Evolutionary conservation across 2,888 invertebrate genomes (phyloP).

Genomic region (Aphidoletes aphidimyza): DNA sequence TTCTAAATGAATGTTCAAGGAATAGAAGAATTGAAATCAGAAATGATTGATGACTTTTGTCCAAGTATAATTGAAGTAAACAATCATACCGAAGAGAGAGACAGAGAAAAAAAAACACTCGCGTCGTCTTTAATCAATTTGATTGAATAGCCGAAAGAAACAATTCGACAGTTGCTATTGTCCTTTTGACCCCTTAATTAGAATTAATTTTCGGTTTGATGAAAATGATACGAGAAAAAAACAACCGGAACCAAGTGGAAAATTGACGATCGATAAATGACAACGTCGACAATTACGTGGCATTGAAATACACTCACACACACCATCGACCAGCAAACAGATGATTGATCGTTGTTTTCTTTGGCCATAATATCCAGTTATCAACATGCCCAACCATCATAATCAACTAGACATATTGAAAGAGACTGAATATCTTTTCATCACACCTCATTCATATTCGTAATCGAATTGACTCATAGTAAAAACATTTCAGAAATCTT

Average conservation of each 20-base stretch:
- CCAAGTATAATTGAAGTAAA: neutral
- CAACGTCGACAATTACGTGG: neutral
- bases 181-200: conserved; percentile 28
- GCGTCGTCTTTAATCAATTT: neutral
- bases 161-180: neutral
- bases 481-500: too few relatives aligned
- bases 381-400: too few relatives aligned
- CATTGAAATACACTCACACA: neutral
- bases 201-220: too few relatives aligned
- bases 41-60: conserved; percentile 1
- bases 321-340: neutral
- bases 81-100: neutral
- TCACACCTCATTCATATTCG: too few relatives aligned
- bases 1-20: neutral
- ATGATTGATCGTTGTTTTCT: conserved; percentile 39
- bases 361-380: too few relatives aligned
- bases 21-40: too few relatives aligned
- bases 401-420: too few relatives aligned
- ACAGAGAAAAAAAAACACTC: neutral
- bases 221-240: neutral
- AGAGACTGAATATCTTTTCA: too few relatives aligned
- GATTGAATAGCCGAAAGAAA: neutral
- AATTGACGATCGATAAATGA: neutral
- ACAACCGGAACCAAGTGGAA: neutral
- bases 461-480: too few relatives aligned